Evolutionary conservation across 2,797 vertebrate species (phyloP).

Genomic region (Premnoplex brunnescens): DNA sequence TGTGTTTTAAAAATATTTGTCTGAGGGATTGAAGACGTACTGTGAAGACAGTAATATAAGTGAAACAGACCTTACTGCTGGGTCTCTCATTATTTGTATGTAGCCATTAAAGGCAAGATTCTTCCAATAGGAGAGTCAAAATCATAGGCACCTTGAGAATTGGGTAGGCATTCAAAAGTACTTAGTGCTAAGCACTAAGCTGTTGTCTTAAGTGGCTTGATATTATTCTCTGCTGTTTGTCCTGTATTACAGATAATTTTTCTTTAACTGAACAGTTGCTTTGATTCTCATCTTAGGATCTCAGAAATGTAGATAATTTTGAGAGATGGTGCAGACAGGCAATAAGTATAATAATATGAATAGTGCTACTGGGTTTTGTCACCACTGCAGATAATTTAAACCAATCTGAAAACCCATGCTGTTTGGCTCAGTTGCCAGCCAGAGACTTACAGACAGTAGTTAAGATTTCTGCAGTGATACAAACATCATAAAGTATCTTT

Average conservation of each 20-base stretch:
- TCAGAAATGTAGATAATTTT: background rate
- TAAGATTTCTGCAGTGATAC: background rate
- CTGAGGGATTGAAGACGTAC: background rate
- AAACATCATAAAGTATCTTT: background rate
- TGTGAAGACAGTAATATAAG: background rate
- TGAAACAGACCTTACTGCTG: background rate
- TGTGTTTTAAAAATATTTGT: background rate
- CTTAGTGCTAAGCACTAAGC: background rate
- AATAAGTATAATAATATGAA: background rate
- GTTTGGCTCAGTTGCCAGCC: background rate
- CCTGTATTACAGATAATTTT: background rate
- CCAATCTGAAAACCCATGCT: background rate
- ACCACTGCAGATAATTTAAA: background rate
- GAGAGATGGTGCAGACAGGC: background rate
- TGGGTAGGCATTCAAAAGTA: background rate
- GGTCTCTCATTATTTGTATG: background rate
- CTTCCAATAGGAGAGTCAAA: background rate
- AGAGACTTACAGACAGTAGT: background rate
- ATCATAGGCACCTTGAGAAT: background rate
- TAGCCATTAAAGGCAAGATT: background rate
- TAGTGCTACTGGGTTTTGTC: background rate
- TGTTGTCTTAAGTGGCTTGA: background rate
- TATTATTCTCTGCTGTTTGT: background rate
- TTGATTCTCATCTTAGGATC: background rate
- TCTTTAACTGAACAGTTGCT: background rate